Evolutionary conservation across 2,888 invertebrate species (phyloP), one percentile per base, ranked within the genome.

Genomic region (Tribolium freemani): DNA sequence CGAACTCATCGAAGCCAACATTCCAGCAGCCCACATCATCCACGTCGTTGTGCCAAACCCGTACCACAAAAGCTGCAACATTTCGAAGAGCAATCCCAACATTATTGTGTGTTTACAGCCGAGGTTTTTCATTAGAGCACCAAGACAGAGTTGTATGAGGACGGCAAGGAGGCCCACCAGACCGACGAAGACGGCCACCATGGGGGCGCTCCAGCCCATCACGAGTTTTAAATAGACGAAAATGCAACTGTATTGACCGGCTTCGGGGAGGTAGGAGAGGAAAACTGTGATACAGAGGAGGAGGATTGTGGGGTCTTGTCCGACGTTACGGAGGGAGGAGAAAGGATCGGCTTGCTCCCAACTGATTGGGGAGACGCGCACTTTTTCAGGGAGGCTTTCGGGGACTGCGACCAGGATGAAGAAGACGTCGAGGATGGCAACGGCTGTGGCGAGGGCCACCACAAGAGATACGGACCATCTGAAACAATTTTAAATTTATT

Each of bases 21-120:
- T 92, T 66, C 99, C 99, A 6, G 99, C 99, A 45, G 96, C 94
- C 99, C 99, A 99, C 97, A 99, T 98, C 95, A 99, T 97, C 98
- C 98, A 98, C 76, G 93, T 94, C 82, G 96, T 94, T 80, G 96
- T 96, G 69, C 98, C 97, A 84, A 98, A 96, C 46, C 98, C 98
- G 86, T 97, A 98, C 95, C 97, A 98, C 89, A 98, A 93, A 76
- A 99, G 90, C 87, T 99, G 99, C 80, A 98, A 89, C 92, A 97
- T 95, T 89, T 99, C 99, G 88, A 98, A 97, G 76, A 97, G 88
- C 76, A 99, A 90, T 64, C 99, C 99, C 84, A 99, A 89, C 91
- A 99, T 96, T 81, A 99, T 99, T 68, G 99, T 97, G 86, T 97
- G 96, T 88, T 99, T 98, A 78, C 96, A 94, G 79, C 99, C 99